phyloP scores from a whole-genome alignment of 1,140 invertebrate species.

The Phymastichus coffea region DNA sequence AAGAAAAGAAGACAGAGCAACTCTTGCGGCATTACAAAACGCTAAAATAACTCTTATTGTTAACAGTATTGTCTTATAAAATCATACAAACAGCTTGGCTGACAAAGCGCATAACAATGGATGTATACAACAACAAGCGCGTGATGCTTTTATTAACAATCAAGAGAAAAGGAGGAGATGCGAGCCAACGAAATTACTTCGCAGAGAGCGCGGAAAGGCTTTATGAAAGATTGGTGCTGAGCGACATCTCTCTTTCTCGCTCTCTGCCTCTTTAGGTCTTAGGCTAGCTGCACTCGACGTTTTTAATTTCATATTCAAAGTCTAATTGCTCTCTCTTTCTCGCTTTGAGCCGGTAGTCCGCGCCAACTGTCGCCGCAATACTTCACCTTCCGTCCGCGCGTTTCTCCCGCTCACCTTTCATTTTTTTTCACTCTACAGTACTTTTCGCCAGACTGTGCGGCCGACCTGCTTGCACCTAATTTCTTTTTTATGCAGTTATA shows the following conservation, averaged over 20 bases:
- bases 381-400: slow-evolving; percentile 12
- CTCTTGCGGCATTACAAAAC: neutral
- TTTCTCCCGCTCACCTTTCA: too few relatives aligned
- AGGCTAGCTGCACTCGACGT: slow-evolving; percentile 36
- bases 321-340: slow-evolving; percentile 32
- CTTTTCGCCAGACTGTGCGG: slow-evolving; percentile 5
- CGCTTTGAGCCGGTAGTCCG: slow-evolving; percentile 2
- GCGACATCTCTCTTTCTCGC: neutral
- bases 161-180: neutral
- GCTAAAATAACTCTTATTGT: neutral
- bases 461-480: slow-evolving; percentile 2
- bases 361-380: slow-evolving; percentile 9
- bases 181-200: neutral
- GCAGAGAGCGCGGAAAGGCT: neutral
- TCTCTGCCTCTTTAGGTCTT: neutral
- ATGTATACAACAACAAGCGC: too few relatives aligned
- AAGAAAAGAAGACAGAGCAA: too few relatives aligned
- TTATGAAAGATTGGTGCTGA: slow-evolving; percentile 6
- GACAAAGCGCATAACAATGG: too few relatives aligned
- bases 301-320: slow-evolving; percentile 41
- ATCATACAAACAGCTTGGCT: neutral
- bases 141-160: neutral
- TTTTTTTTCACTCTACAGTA: neutral
- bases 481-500: slow-evolving; percentile 10
- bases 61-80: neutral